Base-by-base conservation (phyloP, 92 coral and sea anemone species). In the Micromussa lordhowensis region DNA sequence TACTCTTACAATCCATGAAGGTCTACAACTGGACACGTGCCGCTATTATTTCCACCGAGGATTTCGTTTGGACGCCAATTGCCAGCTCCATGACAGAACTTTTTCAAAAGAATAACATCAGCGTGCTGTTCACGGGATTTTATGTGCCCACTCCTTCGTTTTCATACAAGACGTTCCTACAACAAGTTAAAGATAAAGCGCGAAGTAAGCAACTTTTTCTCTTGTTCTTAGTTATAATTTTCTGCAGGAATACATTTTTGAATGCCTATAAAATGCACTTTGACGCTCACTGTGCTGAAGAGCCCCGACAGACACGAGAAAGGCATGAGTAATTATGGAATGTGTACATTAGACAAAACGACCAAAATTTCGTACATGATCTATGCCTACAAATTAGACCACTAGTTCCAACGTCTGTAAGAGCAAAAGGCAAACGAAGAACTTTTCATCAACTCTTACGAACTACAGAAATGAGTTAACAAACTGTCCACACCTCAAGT, bases 41-140 rank as follows among this genome's bases (percentile, higher is more conserved):
- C 14, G 95, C 95, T 28, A 82, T 97, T 0, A 91, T 97, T 49
- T 69, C 91, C 55, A 86, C 92, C 3, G 94, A 97, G 53, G 96
- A 89, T 73, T 64, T 64, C 9, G 82, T 91, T 12, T 97, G 99
- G 99, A 40, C 96, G 1, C 98, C 98, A 12, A 75, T 95, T 7
- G 96, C 98, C 9, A 66, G 57, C 5, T 79, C 85, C 51, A 53
- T 93, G 81, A 86, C 91, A 74, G 34, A 28, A 32, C 54, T 77
- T 35, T 73, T 93, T 29, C 71, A 74, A 38, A 57, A 54, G 16
- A 64, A 79, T 13, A 91, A 93, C 55, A 12, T 90, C 78, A 91
- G 90, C 13, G 93, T 93, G 11, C 93, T 93, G 12, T 93, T 93
- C 51, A 85, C 77, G 4, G 93, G 98, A 14, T 82, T 94, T 13